Evolutionary conservation across 2,797 vertebrate genomes (phyloP).

Genomic region (Characodon lateralis): DNA sequence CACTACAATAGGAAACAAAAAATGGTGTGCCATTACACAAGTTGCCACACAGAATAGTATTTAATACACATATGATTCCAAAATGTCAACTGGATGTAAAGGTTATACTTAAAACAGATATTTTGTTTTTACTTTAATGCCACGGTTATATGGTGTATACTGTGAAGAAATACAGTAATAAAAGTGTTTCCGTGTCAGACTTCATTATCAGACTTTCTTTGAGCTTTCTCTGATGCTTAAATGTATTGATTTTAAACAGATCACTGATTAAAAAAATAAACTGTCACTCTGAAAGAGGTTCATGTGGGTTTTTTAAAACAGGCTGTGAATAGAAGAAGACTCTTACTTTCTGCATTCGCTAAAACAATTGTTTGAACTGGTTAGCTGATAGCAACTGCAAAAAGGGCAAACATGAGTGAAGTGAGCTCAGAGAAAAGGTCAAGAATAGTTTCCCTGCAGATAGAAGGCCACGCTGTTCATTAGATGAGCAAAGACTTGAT

Average conservation of each 20-base stretch:
- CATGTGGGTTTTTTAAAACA: background rate
- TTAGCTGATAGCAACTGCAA: conserved; percentile 15
- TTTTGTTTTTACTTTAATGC: conserved; percentile 29
- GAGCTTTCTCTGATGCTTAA: conserved; percentile 21
- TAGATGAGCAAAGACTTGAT: conserved; percentile 12
- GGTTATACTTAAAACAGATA: conserved; percentile 29
- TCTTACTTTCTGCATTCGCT: conserved; percentile 7
- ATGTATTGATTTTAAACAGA: conserved; percentile 25
- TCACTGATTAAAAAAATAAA: conserved; percentile 31
- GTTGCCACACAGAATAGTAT: conserved; percentile 17
- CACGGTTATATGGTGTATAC: conserved; percentile 15
- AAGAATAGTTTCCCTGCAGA: conserved; percentile 11
- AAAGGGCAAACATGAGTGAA: conserved; percentile 24
- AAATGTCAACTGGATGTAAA: conserved; percentile 42
- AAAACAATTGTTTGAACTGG: conserved; percentile 9
- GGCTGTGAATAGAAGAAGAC: background rate
- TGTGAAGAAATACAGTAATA: conserved; percentile 1
- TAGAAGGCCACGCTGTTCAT: conserved; percentile 11
- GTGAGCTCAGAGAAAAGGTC: conserved; percentile 23
- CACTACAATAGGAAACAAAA: conserved; percentile 1
- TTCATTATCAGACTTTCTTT: conserved; percentile 19
- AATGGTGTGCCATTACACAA: conserved; percentile 15
- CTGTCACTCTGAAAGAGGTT: conserved; percentile 1
- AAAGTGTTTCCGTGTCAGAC: conserved; percentile 9
- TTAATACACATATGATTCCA: conserved; percentile 20